These are phyloP conservation scores for Triops cancriformis DNA, from an alignment of 1,140 invertebrate species.

Conservation along the genomic window DNA sequence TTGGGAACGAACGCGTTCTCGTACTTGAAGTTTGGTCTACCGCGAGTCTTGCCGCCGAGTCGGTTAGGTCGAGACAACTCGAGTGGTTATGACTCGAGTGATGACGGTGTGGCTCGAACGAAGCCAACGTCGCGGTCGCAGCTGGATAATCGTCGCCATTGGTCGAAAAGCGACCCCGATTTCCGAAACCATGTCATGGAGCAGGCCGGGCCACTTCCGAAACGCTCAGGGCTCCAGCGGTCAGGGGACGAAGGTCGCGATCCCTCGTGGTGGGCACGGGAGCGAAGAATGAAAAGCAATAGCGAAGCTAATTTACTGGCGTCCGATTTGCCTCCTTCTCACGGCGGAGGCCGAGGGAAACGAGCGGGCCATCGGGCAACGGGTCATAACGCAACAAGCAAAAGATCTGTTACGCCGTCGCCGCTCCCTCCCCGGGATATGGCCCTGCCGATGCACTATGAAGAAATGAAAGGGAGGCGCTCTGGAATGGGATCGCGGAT, in stretches of 20 bases:
- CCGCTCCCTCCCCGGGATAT: not conserved
- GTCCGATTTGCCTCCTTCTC: constrained; percentile 35
- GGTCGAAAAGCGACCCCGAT: constrained; percentile 61
- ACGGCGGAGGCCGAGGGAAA: not conserved
- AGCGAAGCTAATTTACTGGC: constrained; percentile 69
- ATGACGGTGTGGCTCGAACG: constrained; percentile 42
- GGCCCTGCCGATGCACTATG: not conserved
- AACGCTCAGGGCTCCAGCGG: constrained; percentile 37
- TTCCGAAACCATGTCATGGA: constrained; percentile 44
- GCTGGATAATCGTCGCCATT: not conserved
- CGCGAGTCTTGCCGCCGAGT: constrained; percentile 75
- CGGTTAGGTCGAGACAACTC: constrained; percentile 52
- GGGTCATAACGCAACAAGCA: not conserved
- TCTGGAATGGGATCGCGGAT: constrained; percentile 25
- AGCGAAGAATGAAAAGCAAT: constrained; percentile 29
- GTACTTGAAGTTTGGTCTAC: constrained; percentile 84
- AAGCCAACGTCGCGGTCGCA: constrained; percentile 38
- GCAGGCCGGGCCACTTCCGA: constrained; percentile 6
- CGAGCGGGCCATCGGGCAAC: not conserved
- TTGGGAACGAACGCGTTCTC: constrained; percentile 77
- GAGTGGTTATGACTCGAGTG: constrained; percentile 76
- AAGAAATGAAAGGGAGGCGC: constrained; percentile 7
- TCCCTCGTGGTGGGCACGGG: constrained; percentile 6
- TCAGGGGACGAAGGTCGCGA: constrained; percentile 33
- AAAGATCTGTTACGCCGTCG: not conserved